phyloP scores from a whole-genome alignment of 30 jellyfish, hydroid and myxozoan genomes.

The Aurelia aurita region DNA sequence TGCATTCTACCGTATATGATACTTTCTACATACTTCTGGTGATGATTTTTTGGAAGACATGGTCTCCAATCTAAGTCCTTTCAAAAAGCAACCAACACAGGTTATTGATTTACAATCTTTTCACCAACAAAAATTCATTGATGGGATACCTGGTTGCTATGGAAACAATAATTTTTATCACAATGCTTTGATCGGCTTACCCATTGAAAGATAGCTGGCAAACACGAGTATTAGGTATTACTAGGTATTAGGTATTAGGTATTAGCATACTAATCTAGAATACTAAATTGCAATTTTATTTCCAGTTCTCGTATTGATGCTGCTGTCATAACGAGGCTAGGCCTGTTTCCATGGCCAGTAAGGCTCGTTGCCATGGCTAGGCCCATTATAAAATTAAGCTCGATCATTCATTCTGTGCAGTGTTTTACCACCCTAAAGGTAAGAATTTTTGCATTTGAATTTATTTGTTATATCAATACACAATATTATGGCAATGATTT shows the following conservation, averaged over 20 bases:
- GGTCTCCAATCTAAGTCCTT: too few species aligned
- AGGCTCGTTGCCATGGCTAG: conserved; percentile 41
- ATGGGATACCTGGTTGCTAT: neutral
- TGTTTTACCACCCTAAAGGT: too few species aligned
- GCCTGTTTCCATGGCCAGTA: neutral
- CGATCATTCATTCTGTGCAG: neutral
- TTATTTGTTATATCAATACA: too few species aligned
- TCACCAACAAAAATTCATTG: neutral
- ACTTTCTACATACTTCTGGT: neutral
- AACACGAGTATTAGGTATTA: neutral
- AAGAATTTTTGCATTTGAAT: too few species aligned
- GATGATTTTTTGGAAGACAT: neutral
- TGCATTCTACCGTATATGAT: neutral
- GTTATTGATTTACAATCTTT: too few species aligned
- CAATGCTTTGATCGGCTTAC: too few species aligned
- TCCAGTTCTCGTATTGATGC: neutral
- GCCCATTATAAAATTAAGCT: conserved; percentile 4
- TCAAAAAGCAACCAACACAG: too few species aligned
- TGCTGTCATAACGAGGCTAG: neutral
- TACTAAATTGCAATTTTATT: neutral
- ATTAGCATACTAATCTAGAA: neutral
- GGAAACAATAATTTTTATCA: neutral
- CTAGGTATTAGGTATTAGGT: neutral
- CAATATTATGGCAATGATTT: too few species aligned
- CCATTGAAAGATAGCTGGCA: too few species aligned